Evolutionary conservation across 2,797 vertebrate genomes (phyloP), one percentile per base, ranked within the genome.

Genomic region (Ataeniobius toweri): DNA sequence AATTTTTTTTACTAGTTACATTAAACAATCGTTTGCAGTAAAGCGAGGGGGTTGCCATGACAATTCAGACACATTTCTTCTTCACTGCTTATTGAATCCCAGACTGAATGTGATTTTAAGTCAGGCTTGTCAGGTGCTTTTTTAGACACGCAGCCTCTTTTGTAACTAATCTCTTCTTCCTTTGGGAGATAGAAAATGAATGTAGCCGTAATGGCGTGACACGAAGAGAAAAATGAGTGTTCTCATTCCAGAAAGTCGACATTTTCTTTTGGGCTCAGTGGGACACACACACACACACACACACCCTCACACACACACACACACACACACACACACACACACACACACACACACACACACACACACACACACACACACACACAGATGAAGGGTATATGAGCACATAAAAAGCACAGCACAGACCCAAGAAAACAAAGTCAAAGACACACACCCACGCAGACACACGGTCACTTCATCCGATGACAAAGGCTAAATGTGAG

Each of bases 211-310:
- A 92, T 88, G 71, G 75, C 68, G 80, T 88, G 86, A 89, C 84
- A 73, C 83, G 71, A 90, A 85, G 89, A 94, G 86, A 90, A 92
- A 94, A 94, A 93, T 92, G 85, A 94, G 93, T 93, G 93, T 91
- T 89, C 92, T 92, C 84, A 90, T 92, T 94, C 85, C 90, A 88
- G 88, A 91, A 93, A 92, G 90, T 86, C 14, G 76, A 84, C 83
- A 86, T 93, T 92, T 92, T 92, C 88, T 90, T 91, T 83, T 81
- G 41, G 69, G 80, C 70, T 71, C 76, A 76, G 80, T n/a, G 90
- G 83, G 91, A 92, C 89, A 92, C 88, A 93, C 89, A 48, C 39
- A 76, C 50, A 55, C 50, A 93, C n/a, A n/a, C n/a, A n/a, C n/a
- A n/a, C n/a, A n/a, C n/a, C n/a, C n/a, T n/a, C n/a, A n/a, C n/a